Evolutionary conservation across 2,113 vertebrate species (phyloP).

Genomic region (Podarcis muralis): DNA sequence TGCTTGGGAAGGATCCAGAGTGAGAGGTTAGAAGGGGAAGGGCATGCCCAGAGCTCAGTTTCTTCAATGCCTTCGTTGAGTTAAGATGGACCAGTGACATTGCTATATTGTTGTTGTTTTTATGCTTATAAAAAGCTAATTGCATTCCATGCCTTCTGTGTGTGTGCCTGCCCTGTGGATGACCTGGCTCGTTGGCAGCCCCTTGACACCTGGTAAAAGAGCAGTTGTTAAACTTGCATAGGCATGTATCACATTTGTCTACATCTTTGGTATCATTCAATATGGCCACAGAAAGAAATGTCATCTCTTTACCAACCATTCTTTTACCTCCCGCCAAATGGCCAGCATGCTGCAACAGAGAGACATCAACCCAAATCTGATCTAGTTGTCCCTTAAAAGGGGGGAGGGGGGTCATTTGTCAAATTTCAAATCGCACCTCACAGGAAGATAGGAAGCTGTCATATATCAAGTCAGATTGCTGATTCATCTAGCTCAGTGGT

Average conservation of each 20-base stretch:
- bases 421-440: background rate
- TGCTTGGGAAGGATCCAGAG: no score
- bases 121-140: no score
- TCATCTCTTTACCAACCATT: background rate
- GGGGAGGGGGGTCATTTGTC: background rate
- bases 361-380: background rate
- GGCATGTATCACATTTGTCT: background rate
- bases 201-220: background rate
- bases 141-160: no score
- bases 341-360: background rate
- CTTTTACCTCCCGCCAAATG: background rate
- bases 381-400: background rate
- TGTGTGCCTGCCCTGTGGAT: no score
- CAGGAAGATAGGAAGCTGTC: no score
- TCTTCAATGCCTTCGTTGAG: no score
- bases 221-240: background rate
- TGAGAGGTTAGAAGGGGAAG: no score
- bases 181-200: no score
- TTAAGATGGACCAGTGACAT: no score
- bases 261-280: constrained; percentile 15
- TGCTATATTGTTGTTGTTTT: no score
- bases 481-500: no score
- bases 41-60: rapidly evolving
- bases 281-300: background rate
- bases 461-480: no score